phyloP scores from a whole-genome alignment of 2,888 invertebrate genomes.

The Orthonevra nobilis region DNA sequence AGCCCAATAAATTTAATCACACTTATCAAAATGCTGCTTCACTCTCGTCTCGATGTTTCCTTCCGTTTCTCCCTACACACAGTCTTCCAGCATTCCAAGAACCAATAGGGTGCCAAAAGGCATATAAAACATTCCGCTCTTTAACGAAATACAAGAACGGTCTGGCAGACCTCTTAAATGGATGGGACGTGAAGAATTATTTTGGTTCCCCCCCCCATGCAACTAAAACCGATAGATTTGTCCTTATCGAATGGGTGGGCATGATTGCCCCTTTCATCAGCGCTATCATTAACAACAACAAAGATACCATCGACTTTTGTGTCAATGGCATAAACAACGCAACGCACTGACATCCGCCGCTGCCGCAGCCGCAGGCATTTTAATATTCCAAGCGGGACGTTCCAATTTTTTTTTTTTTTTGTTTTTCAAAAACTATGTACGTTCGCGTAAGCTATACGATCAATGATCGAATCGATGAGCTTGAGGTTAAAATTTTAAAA shows the following conservation, averaged over 20 bases:
- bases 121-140: too few relatives aligned
- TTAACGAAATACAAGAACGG: not conserved
- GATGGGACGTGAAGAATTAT: conserved; percentile 1
- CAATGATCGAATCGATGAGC: too few relatives aligned
- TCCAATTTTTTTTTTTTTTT: conserved; percentile 6
- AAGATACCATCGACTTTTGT: conserved; percentile 40
- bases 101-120: conserved; percentile 2
- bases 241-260: conserved; percentile 29
- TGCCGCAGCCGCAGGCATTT: conserved; percentile 35
- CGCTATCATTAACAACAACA: conserved; percentile 32
- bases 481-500: too few relatives aligned
- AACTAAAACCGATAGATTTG: not conserved
- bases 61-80: conserved; percentile 13
- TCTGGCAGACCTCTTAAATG: not conserved
- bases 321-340: conserved; percentile 48
- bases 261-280: conserved; percentile 39
- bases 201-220: not conserved
- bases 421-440: conserved; percentile 9
- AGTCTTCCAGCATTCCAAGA: not conserved
- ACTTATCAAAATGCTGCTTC: conserved; percentile 43
- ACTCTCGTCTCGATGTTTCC: conserved; percentile 32
- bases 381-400: conserved; percentile 54
- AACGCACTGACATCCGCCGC: conserved; percentile 54
- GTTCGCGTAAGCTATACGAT: not conserved
- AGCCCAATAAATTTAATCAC: conserved; percentile 40